A percentile compares a stretch with the other conserved stretches of the same genome.
These are phyloP conservation scores for Microtus oregoni DNA, from an alignment of 2,113 vertebrate species.

Conservation along the genomic window DNA sequence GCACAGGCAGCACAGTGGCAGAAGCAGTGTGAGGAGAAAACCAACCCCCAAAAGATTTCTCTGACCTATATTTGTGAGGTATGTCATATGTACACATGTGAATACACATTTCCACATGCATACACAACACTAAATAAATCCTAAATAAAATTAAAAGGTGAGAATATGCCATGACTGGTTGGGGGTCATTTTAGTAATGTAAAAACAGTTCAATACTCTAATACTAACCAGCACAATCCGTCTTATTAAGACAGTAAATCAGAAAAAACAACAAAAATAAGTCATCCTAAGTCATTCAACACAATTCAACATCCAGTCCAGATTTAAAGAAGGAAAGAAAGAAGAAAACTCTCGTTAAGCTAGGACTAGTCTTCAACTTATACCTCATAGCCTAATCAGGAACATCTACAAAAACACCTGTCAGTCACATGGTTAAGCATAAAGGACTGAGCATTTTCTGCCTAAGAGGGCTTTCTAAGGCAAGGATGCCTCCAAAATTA, in stretches of 20 bases:
- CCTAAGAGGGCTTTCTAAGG: neutral
- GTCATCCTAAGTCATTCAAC: conserved; percentile 20
- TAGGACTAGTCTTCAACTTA: neutral
- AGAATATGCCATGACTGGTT: neutral
- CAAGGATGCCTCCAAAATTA: neutral
- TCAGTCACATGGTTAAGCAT: neutral
- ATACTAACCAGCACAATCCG: conserved; percentile 19
- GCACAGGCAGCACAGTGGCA: neutral
- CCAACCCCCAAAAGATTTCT: neutral
- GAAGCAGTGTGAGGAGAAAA: neutral
- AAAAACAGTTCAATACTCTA: conserved; percentile 1
- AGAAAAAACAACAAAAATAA: neutral
- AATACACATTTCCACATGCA: neutral
- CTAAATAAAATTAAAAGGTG: neutral
- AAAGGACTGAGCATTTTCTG: conserved; percentile 11
- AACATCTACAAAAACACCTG: neutral
- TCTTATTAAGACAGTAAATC: neutral
- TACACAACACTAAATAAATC: neutral
- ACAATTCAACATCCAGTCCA: conserved; percentile 42
- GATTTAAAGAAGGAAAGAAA: neutral
- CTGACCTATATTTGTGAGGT: neutral
- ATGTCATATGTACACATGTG: neutral
- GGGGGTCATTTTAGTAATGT: neutral
- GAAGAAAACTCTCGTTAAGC: conserved; percentile 14
- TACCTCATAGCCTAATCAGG: neutral